Percentiles rank a stretch among this genome's conserved stretches.
Evolutionary conservation across 2,888 invertebrate species (phyloP).

Genomic region (Emmelina monodactyla): DNA sequence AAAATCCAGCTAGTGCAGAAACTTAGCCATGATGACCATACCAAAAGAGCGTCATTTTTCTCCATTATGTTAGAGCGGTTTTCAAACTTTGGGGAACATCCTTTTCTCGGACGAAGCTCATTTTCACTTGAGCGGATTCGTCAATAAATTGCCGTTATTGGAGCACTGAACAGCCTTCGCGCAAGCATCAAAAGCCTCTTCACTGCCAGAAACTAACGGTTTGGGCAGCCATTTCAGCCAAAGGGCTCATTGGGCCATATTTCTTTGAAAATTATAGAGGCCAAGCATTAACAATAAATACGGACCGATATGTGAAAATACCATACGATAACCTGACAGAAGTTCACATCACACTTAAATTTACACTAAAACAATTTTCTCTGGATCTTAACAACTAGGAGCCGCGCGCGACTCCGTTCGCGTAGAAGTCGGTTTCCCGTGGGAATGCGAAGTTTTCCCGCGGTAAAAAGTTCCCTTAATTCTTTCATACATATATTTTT

Average conservation of each 20-base stretch:
- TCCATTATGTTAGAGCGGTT: not conserved
- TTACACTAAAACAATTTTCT: too few species aligned
- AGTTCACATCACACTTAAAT: too few species aligned
- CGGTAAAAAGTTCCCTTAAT: too few species aligned
- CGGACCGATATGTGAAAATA: too few species aligned
- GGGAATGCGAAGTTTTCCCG: too few species aligned
- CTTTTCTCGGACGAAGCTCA: not conserved
- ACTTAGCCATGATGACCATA: not conserved
- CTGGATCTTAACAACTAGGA: too few species aligned
- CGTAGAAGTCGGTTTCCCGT: too few species aligned
- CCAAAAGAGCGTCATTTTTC: not conserved
- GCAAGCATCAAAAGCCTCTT: slow-evolving; percentile 11
- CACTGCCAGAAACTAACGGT: slow-evolving; percentile 13
- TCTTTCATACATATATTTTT: too few species aligned
- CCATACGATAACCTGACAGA: too few species aligned
- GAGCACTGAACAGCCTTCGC: slow-evolving; percentile 10
- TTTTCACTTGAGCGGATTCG: not conserved
- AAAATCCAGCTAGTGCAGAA: not conserved
- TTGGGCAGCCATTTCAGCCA: slow-evolving; percentile 12
- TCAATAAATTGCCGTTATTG: slow-evolving; percentile 9
- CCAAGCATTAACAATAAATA: slow-evolving; percentile 11
- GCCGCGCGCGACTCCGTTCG: too few species aligned
- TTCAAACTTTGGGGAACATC: not conserved
- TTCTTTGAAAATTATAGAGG: slow-evolving; percentile 12
- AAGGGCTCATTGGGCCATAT: slow-evolving; percentile 13